phyloP scores from a whole-genome alignment of 2,113 vertebrate genomes.

The Bagarius yarrelli region DNA sequence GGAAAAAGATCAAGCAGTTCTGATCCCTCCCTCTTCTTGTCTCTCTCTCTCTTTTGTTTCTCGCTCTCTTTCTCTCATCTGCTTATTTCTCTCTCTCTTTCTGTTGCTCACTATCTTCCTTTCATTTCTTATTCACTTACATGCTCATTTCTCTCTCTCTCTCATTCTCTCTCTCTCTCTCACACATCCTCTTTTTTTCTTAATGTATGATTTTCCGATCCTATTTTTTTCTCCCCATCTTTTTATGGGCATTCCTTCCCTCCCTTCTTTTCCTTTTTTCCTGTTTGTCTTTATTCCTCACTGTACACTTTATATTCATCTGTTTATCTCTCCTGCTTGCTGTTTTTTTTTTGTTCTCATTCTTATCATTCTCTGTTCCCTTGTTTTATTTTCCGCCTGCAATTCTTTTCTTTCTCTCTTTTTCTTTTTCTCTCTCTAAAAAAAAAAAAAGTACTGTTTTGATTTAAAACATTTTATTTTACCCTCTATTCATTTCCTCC shows the following conservation, averaged over 20 bases:
- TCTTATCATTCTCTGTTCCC: too few relatives aligned
- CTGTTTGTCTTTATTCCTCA: too few relatives aligned
- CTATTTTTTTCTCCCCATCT: not conserved
- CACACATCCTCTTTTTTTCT: not conserved
- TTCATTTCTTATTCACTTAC: not conserved
- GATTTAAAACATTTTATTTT: too few relatives aligned
- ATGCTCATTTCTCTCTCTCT: not conserved
- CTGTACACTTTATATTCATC: too few relatives aligned
- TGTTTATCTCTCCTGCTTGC: too few relatives aligned
- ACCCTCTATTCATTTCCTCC: too few relatives aligned
- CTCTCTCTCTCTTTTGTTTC: not conserved
- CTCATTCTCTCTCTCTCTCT: not conserved
- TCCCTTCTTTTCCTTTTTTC: too few relatives aligned
- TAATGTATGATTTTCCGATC: too few relatives aligned
- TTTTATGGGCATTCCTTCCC: too few relatives aligned
- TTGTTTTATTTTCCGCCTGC: too few relatives aligned
- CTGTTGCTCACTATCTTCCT: not conserved
- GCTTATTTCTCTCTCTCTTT: not conserved
- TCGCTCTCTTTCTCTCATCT: not conserved
- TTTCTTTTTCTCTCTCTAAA: not conserved
- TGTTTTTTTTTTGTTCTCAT: too few relatives aligned
- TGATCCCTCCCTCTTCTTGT: constrained; percentile 66
- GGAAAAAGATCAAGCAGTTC: constrained; percentile 97
- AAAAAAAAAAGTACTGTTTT: too few relatives aligned
- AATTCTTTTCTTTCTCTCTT: not conserved